Conservation (phyloP, 2,113 vertebrate genomes). For the Maccullochella peelii region DNA sequence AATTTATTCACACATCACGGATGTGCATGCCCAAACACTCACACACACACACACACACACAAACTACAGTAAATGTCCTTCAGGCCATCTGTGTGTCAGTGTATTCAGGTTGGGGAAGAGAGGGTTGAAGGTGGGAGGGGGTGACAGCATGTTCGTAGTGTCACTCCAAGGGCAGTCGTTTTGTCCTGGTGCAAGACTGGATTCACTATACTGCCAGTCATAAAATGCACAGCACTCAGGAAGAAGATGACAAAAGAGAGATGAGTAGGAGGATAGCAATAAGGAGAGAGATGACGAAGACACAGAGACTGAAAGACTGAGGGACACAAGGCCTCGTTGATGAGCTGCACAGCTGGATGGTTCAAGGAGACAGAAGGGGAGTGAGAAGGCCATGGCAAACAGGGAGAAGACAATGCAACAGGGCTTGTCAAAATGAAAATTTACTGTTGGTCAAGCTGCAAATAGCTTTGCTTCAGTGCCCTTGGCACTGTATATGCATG, state of each 20-base stretch:
- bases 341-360: constrained; percentile 68
- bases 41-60: constrained; percentile 20
- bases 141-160: constrained; percentile 31
- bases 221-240: constrained; percentile 52
- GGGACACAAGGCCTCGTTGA: constrained; percentile 74
- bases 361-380: constrained; percentile 58
- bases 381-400: constrained; percentile 47
- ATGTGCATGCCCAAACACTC: constrained; percentile 3
- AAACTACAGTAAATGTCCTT: constrained; percentile 37
- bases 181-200: constrained; percentile 53
- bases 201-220: constrained; percentile 44
- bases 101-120: neutral
- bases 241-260: constrained; percentile 28
- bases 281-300: constrained; percentile 25
- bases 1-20: constrained; percentile 27
- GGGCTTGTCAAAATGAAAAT: constrained; percentile 74
- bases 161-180: constrained; percentile 64
- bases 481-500: constrained; percentile 53
- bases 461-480: constrained; percentile 62
- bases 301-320: neutral
- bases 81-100: constrained; percentile 42
- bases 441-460: constrained; percentile 71
- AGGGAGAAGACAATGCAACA: constrained; percentile 66
- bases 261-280: constrained; percentile 27
- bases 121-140: neutral